Evolutionary conservation across 2,113 vertebrate species (phyloP).

Genomic region (Acrocephalus arundinaceus): DNA sequence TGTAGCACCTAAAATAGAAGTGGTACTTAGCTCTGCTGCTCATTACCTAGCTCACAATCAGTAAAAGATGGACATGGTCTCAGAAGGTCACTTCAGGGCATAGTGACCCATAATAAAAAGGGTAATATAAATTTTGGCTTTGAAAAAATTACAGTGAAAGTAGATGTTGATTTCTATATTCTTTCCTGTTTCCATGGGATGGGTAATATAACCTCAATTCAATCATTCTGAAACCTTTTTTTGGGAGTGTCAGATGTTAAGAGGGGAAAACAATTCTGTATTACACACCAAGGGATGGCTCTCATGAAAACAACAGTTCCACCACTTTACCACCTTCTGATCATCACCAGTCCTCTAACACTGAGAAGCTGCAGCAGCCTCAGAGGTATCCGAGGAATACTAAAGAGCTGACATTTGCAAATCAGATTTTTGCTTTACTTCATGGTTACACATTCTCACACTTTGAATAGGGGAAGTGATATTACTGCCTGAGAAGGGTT

Average conservation of each 20-base stretch:
- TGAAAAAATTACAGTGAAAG: slow-evolving; percentile 22
- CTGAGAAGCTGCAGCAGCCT: background rate
- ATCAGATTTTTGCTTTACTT: background rate
- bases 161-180: background rate
- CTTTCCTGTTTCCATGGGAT: background rate
- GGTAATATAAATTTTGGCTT: background rate
- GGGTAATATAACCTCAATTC: background rate
- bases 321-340: background rate
- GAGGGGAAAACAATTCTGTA: background rate
- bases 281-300: background rate
- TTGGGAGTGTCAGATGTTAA: background rate
- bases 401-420: background rate
- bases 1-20: background rate
- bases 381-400: background rate
- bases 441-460: background rate
- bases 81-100: background rate
- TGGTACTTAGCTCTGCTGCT: background rate
- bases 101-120: background rate
- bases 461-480: background rate
- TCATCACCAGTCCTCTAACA: background rate
- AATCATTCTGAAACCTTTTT: background rate
- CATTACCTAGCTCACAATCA: background rate
- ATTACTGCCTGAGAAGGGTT: background rate
- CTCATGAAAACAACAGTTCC: background rate
- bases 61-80: slow-evolving; percentile 12